These are phyloP conservation scores for Phalacrocorax aristotelis DNA, from an alignment of 2,113 vertebrate species.

Conservation along the genomic window DNA sequence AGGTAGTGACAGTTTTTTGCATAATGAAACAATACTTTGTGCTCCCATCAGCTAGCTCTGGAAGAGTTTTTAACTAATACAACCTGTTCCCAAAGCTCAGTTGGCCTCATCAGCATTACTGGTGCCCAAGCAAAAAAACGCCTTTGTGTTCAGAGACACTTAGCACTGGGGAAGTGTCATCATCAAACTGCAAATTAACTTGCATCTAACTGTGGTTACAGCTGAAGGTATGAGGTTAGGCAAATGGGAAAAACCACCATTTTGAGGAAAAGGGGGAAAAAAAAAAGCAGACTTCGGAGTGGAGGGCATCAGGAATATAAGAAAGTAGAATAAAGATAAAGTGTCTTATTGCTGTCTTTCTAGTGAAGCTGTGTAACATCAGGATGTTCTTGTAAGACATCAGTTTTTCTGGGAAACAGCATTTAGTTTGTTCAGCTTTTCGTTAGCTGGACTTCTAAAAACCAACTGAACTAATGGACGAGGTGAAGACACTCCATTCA, in stretches of 20 bases:
- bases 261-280: neutral
- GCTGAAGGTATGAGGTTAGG: neutral
- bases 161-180: neutral
- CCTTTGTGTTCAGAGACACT: neutral
- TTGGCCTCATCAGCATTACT: neutral
- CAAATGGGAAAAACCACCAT: neutral
- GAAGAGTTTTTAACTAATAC: constrained; percentile 31
- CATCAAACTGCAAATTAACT: constrained; percentile 12
- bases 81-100: constrained; percentile 4
- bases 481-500: neutral
- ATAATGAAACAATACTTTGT: neutral
- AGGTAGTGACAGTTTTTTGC: neutral
- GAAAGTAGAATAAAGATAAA: neutral
- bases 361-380: neutral
- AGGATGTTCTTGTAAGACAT: neutral
- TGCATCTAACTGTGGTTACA: neutral
- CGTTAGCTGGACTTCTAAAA: neutral
- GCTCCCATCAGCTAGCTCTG: neutral
- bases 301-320: neutral
- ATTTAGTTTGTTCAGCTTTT: neutral
- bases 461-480: neutral
- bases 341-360: neutral
- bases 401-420: neutral
- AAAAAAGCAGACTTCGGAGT: neutral
- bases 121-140: neutral